Evolutionary conservation across 2,797 vertebrate species (phyloP).

Genomic region (Delichon dasypus): DNA sequence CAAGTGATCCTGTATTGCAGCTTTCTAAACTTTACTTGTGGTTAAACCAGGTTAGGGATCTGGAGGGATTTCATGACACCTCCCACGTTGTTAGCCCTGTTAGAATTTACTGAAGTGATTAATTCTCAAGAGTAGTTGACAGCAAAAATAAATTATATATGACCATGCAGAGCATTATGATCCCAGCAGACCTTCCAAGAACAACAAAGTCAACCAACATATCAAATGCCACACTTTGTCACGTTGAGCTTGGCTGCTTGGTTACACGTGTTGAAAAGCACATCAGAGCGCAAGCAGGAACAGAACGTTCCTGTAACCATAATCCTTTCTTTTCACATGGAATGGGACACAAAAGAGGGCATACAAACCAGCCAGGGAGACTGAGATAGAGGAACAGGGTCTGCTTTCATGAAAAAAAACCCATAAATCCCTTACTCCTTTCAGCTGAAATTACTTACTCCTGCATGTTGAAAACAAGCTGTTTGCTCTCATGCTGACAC

Average conservation of each 20-base stretch:
- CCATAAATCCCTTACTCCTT: not conserved
- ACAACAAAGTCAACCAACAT: not conserved
- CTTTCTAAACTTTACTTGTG: not conserved
- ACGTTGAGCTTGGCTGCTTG: not conserved
- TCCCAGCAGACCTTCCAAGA: slow-evolving; percentile 7
- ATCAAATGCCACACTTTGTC: not conserved
- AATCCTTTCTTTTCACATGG: not conserved
- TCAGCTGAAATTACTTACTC: not conserved
- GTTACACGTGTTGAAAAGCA: not conserved
- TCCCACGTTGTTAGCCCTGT: not conserved
- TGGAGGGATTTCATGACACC: not conserved
- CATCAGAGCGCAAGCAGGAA: not conserved
- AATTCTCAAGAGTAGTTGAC: not conserved
- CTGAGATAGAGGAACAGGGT: not conserved
- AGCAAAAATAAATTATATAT: slow-evolving; percentile 5
- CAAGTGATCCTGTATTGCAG: not conserved
- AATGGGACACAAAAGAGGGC: not conserved
- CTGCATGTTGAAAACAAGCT: not conserved
- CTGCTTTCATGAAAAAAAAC: not conserved
- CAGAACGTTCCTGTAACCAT: not conserved
- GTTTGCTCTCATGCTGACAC: not conserved
- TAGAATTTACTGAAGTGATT: not conserved
- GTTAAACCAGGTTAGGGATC: not conserved
- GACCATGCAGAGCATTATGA: not conserved
- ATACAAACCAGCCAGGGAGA: not conserved